These are phyloP conservation scores for Paradoxurus hermaphroditus DNA, from an alignment of 2,113 vertebrate genomes.

Conservation along the genomic window DNA sequence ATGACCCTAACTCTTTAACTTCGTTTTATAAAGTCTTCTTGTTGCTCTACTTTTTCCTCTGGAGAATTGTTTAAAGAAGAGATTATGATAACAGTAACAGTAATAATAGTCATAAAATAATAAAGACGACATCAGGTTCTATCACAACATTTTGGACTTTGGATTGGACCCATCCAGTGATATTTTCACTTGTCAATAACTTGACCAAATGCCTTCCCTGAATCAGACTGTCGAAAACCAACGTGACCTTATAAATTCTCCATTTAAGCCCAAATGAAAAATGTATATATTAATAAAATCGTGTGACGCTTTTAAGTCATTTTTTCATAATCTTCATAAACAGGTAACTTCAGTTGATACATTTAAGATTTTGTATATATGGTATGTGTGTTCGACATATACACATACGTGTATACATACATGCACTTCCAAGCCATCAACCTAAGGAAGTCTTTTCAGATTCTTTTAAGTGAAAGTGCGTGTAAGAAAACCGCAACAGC, in stretches of 20 bases:
- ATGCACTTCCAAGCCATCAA: background rate
- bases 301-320: background rate
- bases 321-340: background rate
- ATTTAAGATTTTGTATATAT: background rate
- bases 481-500: background rate
- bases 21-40: background rate
- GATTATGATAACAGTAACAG: background rate
- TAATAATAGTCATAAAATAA: background rate
- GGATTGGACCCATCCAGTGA: background rate
- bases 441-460: background rate
- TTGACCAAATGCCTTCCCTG: background rate
- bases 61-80: slow-evolving; percentile 1
- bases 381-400: background rate
- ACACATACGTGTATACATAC: background rate
- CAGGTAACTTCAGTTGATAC: background rate
- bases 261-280: background rate
- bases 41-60: background rate
- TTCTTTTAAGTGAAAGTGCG: background rate
- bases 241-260: background rate
- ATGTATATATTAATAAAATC: background rate
- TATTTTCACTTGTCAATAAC: background rate
- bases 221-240: background rate
- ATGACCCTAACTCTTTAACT: background rate
- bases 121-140: background rate
- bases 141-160: background rate